Conservation (phyloP, 2,797 vertebrate species). For the Pogonophryne albipinna region DNA sequence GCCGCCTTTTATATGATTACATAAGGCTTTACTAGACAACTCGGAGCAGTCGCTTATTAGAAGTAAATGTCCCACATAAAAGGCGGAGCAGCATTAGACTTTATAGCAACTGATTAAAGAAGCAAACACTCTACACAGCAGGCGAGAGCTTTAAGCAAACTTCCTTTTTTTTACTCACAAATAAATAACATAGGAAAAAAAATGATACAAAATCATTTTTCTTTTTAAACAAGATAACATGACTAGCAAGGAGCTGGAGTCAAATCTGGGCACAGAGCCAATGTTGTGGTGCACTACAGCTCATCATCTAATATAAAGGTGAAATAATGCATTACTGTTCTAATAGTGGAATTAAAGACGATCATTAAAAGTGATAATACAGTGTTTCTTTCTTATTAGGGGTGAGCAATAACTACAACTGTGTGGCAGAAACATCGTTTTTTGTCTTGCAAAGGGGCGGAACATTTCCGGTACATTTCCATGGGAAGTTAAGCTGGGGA, state of each 20-base stretch:
- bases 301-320: not conserved
- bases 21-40: constrained; percentile 56
- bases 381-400: not conserved
- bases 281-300: not conserved
- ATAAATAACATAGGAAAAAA: constrained; percentile 15
- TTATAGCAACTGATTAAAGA: constrained; percentile 22
- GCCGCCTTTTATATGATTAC: constrained; percentile 39
- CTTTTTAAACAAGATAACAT: constrained; percentile 1
- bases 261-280: not conserved
- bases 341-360: not conserved
- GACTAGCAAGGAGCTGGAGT: not conserved
- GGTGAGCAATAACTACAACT: not conserved
- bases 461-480: too few species aligned
- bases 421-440: not conserved
- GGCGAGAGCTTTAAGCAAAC: not conserved
- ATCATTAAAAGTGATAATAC: not conserved
- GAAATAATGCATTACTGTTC: not conserved
- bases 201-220: not conserved
- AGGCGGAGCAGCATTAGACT: not conserved
- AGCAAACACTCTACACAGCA: constrained; percentile 12
- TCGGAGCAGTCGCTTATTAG: constrained; percentile 33
- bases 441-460: not conserved
- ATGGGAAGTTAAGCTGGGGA: too few species aligned
- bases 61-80: constrained; percentile 48
- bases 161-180: not conserved